A percentile compares a stretch with the other conserved stretches of the same genome.
Evolutionary conservation across 1,140 invertebrate genomes (phyloP).

Genomic region (Lepidostoma basale): DNA sequence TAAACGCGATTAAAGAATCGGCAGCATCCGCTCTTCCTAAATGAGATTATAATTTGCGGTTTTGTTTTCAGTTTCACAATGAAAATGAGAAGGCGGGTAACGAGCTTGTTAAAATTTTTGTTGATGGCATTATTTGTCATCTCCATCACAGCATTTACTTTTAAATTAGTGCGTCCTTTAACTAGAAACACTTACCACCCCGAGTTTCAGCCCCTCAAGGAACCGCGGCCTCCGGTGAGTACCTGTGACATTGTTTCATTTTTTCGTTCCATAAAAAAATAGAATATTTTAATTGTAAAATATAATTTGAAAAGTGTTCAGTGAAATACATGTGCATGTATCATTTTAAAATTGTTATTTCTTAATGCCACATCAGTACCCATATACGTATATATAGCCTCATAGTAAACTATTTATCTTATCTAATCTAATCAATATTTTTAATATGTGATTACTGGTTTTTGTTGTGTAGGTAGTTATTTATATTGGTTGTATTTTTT

Average conservation of each 20-base stretch:
- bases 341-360: too few species aligned
- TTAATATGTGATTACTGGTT: too few species aligned
- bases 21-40: not conserved
- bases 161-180: constrained; percentile 39
- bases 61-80: constrained; percentile 6
- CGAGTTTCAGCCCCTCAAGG: not conserved
- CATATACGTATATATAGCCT: too few species aligned
- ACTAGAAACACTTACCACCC: not conserved
- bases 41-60: not conserved
- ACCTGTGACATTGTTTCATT: too few species aligned
- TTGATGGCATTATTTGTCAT: constrained; percentile 35
- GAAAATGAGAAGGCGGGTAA: constrained; percentile 39
- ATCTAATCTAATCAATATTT: too few species aligned
- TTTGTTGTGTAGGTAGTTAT: too few species aligned
- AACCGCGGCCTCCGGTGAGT: constrained; percentile 26
- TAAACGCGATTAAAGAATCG: not conserved
- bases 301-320: too few species aligned
- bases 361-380: too few species aligned
- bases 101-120: constrained; percentile 37
- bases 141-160: constrained; percentile 34
- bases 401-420: too few species aligned
- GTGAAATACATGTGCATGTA: too few species aligned
- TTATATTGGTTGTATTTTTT: not conserved
- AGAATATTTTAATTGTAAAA: too few species aligned
- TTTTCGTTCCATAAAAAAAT: too few species aligned